These are phyloP conservation scores for Agelas oroides DNA, from an alignment of 37 sponge, comb jelly and placozoan genomes.

Conservation along the genomic window DNA sequence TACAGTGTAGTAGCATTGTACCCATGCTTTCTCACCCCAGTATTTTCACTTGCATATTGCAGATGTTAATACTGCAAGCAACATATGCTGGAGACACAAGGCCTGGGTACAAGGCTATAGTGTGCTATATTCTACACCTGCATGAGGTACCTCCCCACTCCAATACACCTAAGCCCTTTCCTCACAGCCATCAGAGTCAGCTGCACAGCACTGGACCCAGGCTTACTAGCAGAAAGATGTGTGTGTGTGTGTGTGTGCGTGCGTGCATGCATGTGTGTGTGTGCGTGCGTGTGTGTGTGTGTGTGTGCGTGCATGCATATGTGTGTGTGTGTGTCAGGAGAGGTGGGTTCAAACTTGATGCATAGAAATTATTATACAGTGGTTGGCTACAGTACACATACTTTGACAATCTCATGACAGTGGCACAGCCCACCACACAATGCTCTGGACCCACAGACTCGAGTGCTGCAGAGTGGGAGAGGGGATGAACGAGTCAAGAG, in stretches of 20 bases:
- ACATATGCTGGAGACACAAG: too few species aligned
- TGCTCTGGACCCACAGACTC: constrained; percentile 59
- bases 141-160: constrained; percentile 78
- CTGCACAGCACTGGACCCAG: constrained; percentile 53
- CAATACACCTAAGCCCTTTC: constrained; percentile 55
- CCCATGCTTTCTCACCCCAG: too few species aligned
- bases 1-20: too few species aligned
- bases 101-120: too few species aligned
- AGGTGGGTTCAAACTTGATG: too few species aligned
- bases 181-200: constrained; percentile 76
- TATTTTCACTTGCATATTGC: too few species aligned
- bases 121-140: constrained; percentile 25
- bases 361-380: too few species aligned
- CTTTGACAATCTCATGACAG: constrained; percentile 43
- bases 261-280: neutral
- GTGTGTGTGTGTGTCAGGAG: too few species aligned
- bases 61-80: too few species aligned
- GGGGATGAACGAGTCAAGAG: too few species aligned
- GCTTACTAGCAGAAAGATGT: too few species aligned
- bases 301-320: neutral
- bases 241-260: neutral
- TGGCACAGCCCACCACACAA: constrained; percentile 46
- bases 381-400: neutral
- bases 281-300: neutral
- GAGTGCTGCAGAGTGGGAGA: constrained; percentile 1